Evolutionary conservation across 1,140 invertebrate species (phyloP).

Genomic region (Ips typographus): DNA sequence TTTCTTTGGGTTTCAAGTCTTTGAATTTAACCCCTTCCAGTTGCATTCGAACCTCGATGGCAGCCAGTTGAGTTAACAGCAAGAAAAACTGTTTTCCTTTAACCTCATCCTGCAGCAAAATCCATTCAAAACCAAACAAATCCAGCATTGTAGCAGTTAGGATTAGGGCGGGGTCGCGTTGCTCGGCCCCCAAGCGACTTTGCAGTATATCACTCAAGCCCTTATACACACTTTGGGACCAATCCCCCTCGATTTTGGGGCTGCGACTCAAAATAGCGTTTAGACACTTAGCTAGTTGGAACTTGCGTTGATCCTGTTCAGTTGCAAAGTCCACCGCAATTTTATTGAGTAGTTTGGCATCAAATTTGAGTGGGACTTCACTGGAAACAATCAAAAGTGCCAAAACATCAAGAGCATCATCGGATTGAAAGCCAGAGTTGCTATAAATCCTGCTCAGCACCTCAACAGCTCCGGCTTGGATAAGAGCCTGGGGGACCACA

Average conservation of each 20-base stretch:
- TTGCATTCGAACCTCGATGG: constrained; percentile 91
- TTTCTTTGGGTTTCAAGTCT: constrained; percentile 70
- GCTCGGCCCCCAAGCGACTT: constrained; percentile 83
- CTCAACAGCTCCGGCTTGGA: constrained; percentile 72
- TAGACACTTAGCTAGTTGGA: constrained; percentile 77
- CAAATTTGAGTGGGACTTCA: no score
- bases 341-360: constrained; percentile 75
- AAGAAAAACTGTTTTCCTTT: constrained; percentile 81
- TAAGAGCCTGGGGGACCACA: constrained; percentile 68
- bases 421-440: constrained; percentile 82
- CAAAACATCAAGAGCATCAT: constrained; percentile 78
- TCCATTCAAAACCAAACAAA: constrained; percentile 81
- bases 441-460: constrained; percentile 84
- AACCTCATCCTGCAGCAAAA: constrained; percentile 69
- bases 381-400: constrained; percentile 61
- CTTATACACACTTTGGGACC: constrained; percentile 77
- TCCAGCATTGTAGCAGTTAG: constrained; percentile 78
- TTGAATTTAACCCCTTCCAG: constrained; percentile 83
- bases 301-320: constrained; percentile 84
- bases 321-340: constrained; percentile 84
- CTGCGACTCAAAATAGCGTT: constrained; percentile 74
- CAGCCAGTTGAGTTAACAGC: constrained; percentile 79
- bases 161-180: constrained; percentile 84
- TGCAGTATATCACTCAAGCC: constrained; percentile 78
- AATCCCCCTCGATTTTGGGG: constrained; percentile 64